These are phyloP conservation scores for Donacobius atricapilla DNA, from an alignment of 2,113 vertebrate genomes.

Conservation along the genomic window DNA sequence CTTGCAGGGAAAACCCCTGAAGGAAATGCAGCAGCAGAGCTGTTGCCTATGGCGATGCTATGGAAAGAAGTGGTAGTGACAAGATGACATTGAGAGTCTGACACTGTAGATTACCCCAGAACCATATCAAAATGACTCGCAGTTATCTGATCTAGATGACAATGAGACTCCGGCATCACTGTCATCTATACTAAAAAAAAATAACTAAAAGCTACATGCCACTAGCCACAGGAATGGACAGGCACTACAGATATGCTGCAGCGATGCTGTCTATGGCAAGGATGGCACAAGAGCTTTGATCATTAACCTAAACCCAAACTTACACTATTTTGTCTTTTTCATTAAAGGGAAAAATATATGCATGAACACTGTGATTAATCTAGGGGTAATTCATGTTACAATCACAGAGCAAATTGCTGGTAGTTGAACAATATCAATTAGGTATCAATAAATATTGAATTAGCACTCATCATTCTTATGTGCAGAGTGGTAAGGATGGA, in stretches of 20 bases:
- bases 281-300: not conserved
- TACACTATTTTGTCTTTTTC: not conserved
- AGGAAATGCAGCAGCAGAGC: constrained; percentile 17
- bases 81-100: constrained; percentile 56
- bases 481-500: not conserved
- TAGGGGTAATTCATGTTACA: not conserved
- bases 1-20: not conserved
- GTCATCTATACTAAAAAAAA: constrained; percentile 49
- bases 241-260: not conserved
- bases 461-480: not conserved
- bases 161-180: constrained; percentile 27
- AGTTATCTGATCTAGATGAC: constrained; percentile 62
- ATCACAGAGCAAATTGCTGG: not conserved
- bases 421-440: not conserved
- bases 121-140: constrained; percentile 41
- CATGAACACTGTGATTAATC: not conserved
- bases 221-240: not conserved
- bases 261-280: not conserved
- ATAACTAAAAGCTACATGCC: constrained; percentile 29
- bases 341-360: not conserved
- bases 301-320: not conserved
- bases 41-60: not conserved
- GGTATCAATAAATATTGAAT: not conserved
- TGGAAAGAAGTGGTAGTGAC: constrained; percentile 41
- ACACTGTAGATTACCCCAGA: constrained; percentile 55